Evolutionary conservation across 2,888 invertebrate genomes (phyloP), one percentile per base, ranked within the genome.

Genomic region (Elegia similella): DNA sequence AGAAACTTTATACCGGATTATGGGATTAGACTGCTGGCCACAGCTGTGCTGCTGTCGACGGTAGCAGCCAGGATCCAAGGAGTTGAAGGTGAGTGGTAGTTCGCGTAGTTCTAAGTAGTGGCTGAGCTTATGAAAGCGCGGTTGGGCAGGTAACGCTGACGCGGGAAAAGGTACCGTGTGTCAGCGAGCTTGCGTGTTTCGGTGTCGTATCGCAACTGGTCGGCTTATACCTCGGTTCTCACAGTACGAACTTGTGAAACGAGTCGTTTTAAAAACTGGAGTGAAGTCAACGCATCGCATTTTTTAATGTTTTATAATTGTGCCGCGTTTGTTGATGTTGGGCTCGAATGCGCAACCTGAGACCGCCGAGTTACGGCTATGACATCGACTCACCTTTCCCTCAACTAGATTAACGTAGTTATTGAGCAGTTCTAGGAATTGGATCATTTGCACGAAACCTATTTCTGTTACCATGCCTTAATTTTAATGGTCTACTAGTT

Each of bases 1-100:
- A 93, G 93, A 89, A 93, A 93, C 92, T 92, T 92, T 92, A 92
- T 87, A 91, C 92, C 93, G 93, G 93, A 93, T 93, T 93, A 93
- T 93, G 93, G 93, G 93, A 93, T 93, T 93, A 92, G 86, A 87
- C 88, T 92, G 87, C 84, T 92, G 81, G 83, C 82, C 70, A 70
- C 90, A 72, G 80, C 84, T 68, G 78, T 92, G 65, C 65, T 87
- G 82, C 75, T 91, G 82, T 80, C 88, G 73, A 78, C 86, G 72
- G 73, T 90, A 80, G 79, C 86, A 59, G 73, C 89, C 73, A 84
- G 89, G 75, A 86, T 92, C 72, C 87, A 88, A 66, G 84, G 88
- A 73, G 92, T 92, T 78, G 93, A 93, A 92, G 93, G 94, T 94
- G 85, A 86, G 93, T 84, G 69, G 70, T 82, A 73, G 68, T 72